phyloP scores from a whole-genome alignment of 30 jellyfish, hydroid and myxozoan species.

The Turritopsis rubra region DNA sequence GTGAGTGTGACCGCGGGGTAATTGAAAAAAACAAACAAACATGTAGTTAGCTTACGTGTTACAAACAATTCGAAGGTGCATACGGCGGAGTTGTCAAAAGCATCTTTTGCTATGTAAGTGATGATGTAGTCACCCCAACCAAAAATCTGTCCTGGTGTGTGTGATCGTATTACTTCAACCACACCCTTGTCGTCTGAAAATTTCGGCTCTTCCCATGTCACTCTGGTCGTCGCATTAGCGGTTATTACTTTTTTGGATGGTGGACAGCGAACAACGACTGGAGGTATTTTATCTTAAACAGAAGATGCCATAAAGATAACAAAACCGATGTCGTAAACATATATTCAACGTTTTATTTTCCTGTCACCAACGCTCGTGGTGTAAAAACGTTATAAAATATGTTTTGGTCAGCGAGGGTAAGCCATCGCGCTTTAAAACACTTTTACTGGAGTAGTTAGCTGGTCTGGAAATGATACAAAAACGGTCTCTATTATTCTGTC shows the following conservation, averaged over 20 bases:
- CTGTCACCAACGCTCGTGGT: too few relatives aligned
- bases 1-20: too few relatives aligned
- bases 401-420: too few relatives aligned
- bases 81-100: conserved; percentile 70
- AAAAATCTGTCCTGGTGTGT: conserved; percentile 51
- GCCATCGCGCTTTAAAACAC: too few relatives aligned
- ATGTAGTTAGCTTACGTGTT: conserved; percentile 88
- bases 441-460: too few relatives aligned
- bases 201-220: conserved; percentile 73
- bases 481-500: too few relatives aligned
- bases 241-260: conserved; percentile 36
- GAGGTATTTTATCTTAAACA: conserved; percentile 67
- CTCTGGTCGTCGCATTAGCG: conserved; percentile 20
- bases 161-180: conserved; percentile 54
- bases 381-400: too few relatives aligned
- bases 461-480: too few relatives aligned
- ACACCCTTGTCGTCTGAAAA: conserved; percentile 73
- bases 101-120: conserved; percentile 71
- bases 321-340: too few relatives aligned
- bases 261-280: conserved; percentile 73
- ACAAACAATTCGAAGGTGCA: conserved; percentile 72
- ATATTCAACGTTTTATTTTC: too few relatives aligned
- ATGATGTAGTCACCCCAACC: conserved; percentile 88
- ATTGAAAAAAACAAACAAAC: too few relatives aligned
- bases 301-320: neutral